Conservation (phyloP, 2,888 invertebrate species). For the Torymus tubicola region DNA sequence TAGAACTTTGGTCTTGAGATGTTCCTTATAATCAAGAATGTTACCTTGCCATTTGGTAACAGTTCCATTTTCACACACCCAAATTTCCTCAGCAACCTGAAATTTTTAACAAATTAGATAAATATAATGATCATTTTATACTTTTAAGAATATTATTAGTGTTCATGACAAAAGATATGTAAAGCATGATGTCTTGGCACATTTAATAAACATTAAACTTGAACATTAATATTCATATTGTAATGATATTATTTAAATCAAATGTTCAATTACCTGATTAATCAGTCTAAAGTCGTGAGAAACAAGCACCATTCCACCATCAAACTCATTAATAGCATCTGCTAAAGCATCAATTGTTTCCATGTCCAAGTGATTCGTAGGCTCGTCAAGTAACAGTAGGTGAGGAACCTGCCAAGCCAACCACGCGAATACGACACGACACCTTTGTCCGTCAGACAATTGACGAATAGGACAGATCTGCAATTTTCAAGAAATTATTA, state of each 20-base stretch:
- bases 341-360: constrained; percentile 98
- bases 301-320: constrained; percentile 98
- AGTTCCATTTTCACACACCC: constrained; percentile 98
- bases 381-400: constrained; percentile 89
- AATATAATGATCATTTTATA: too few species aligned
- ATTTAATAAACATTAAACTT: too few species aligned
- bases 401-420: constrained; percentile 98
- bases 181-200: too few species aligned
- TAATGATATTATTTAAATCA: constrained; percentile 7
- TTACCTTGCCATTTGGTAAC: constrained; percentile 98
- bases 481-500: constrained; percentile 42
- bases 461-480: constrained; percentile 93
- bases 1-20: constrained; percentile 90
- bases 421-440: constrained; percentile 99
- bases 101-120: background rate
- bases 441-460: constrained; percentile 97
- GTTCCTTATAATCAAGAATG: constrained; percentile 97
- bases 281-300: constrained; percentile 99
- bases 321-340: constrained; percentile 97
- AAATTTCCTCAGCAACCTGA: constrained; percentile 98
- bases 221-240: too few species aligned
- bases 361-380: constrained; percentile 97
- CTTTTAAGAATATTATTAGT: too few species aligned
- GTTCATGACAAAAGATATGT: too few species aligned
- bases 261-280: constrained; percentile 86